These are phyloP conservation scores for Rhogogaster chlorosoma DNA, from an alignment of 2,888 invertebrate species.

Conservation along the genomic window DNA sequence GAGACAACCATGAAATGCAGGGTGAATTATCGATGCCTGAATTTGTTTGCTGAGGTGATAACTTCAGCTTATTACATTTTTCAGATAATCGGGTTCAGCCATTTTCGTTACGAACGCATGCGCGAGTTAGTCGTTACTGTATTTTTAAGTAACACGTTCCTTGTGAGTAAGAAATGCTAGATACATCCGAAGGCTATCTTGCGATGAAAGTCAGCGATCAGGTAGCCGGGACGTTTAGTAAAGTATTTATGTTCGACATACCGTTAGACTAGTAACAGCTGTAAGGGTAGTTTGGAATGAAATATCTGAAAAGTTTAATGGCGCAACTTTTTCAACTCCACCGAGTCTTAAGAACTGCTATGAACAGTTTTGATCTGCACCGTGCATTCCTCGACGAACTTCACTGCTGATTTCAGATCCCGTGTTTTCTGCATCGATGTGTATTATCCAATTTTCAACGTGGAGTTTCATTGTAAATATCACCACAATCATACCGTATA, in stretches of 20 bases:
- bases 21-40: not conserved
- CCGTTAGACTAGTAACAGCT: conserved; percentile 32
- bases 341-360: conserved; percentile 10
- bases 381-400: conserved; percentile 6
- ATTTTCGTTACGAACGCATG: not conserved
- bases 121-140: no score
- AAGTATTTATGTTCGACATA: conserved; percentile 37
- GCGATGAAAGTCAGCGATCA: conserved; percentile 40
- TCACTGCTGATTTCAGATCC: not conserved
- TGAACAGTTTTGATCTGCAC: conserved; percentile 17
- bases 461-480: not conserved
- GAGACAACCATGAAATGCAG: not conserved
- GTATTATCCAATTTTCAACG: not conserved
- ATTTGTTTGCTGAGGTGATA: not conserved
- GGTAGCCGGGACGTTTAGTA: not conserved
- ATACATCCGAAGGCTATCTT: conserved; percentile 13
- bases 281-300: conserved; percentile 32
- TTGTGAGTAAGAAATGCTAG: not conserved
- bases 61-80: not conserved
- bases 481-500: not conserved
- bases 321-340: conserved; percentile 19
- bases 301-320: conserved; percentile 43
- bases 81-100: not conserved
- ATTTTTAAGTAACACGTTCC: no score
- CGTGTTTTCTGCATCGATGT: not conserved